Conservation (phyloP, 2,888 invertebrate genomes). For the Sphinx pinastri region DNA sequence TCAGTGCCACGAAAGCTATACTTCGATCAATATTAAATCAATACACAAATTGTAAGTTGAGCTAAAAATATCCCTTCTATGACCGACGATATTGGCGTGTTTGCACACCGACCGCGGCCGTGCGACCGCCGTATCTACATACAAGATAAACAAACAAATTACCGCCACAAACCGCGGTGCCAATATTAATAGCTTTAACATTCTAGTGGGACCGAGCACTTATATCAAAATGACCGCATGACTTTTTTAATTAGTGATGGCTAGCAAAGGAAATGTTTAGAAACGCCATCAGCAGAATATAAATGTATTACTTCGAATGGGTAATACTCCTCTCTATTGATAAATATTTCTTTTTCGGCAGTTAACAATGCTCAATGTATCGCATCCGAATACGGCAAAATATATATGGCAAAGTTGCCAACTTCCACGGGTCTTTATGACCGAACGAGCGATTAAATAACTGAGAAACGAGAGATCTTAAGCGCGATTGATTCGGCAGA, state of each 20-base stretch:
- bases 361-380: not conserved
- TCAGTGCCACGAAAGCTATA: no score
- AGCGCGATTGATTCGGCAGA: not conserved
- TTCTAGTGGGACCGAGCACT: slow-evolving; percentile 13
- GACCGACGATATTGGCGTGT: slow-evolving; percentile 5
- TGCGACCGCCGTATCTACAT: slow-evolving; percentile 23
- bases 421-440: not conserved
- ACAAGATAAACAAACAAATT: slow-evolving; percentile 24
- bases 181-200: slow-evolving; percentile 21
- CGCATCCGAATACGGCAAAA: not conserved
- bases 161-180: slow-evolving; percentile 14
- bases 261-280: not conserved
- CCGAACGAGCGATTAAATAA: not conserved
- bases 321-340: not conserved
- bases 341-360: not conserved
- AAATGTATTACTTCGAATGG: not conserved
- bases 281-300: not conserved
- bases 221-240: slow-evolving; percentile 8
- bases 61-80: not conserved
- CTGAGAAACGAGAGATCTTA: not conserved
- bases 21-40: not conserved
- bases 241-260: not conserved
- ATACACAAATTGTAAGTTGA: not conserved
- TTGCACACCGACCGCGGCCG: slow-evolving; percentile 10
- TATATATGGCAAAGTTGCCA: not conserved